Percentiles rank a stretch among this genome's conserved stretches.
phyloP scores from a whole-genome alignment of 2,113 vertebrate genomes.

The Crypturellus undulatus region DNA sequence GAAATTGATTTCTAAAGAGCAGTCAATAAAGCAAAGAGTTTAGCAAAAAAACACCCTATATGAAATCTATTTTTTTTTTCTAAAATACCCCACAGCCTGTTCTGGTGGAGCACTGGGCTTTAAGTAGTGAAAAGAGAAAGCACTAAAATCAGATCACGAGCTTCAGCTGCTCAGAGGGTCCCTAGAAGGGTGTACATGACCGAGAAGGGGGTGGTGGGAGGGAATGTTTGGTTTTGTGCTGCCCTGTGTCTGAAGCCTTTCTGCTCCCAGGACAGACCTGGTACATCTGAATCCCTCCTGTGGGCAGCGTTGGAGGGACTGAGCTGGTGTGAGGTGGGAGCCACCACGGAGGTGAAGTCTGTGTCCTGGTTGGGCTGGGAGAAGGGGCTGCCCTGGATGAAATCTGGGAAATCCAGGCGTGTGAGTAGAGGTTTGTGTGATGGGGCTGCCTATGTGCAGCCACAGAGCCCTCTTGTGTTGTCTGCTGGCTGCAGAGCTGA shows the following conservation, averaged over 20 bases:
- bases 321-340: too few relatives aligned
- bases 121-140: neutral
- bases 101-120: neutral
- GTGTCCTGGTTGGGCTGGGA: fast-evolving
- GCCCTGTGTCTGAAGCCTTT: fast-evolving
- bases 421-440: neutral
- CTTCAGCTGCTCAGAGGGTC: neutral
- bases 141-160: neutral
- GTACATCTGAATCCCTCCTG: fast-evolving
- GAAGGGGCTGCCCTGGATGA: neutral
- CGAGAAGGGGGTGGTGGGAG: neutral
- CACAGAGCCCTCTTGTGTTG: slow-evolving; percentile 68
- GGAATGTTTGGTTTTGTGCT: neutral
- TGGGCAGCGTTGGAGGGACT: fast-evolving
- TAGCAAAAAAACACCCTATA: neutral
- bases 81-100: neutral
- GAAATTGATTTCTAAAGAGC: neutral
- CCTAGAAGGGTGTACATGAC: neutral
- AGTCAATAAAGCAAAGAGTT: neutral
- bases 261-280: neutral
- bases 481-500: neutral
- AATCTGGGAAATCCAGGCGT: neutral
- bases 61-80: neutral
- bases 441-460: slow-evolving; percentile 15
- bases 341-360: neutral